phyloP scores from a whole-genome alignment of 2,888 invertebrate species.

The Agriopis leucophaearia region DNA sequence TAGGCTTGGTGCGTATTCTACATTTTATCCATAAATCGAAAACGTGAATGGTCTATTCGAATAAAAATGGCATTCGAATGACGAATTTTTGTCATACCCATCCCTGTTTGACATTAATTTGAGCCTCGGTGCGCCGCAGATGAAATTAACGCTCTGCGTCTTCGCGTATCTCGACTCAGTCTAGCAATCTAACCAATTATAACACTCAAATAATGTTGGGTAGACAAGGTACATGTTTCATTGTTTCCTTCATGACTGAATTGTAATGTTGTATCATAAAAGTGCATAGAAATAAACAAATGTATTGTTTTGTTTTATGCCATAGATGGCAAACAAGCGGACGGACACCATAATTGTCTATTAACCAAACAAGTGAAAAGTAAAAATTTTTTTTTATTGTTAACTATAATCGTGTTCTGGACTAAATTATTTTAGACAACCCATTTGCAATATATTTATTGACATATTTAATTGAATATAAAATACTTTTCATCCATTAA shows the following conservation, averaged over 20 bases:
- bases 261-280: not conserved
- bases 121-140: constrained; percentile 21
- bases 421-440: too few species aligned
- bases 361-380: too few species aligned
- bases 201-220: constrained; percentile 1
- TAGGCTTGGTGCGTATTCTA: not conserved
- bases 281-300: too few species aligned
- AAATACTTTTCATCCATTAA: too few species aligned
- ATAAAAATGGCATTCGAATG: not conserved
- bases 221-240: not conserved
- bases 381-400: too few species aligned
- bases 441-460: too few species aligned
- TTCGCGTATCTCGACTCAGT: constrained; percentile 5
- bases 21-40: not conserved
- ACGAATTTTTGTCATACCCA: not conserved
- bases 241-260: not conserved
- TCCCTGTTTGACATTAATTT: constrained; percentile 14
- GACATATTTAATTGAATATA: too few species aligned
- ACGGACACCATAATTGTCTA: too few species aligned
- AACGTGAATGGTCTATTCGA: not conserved
- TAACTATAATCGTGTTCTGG: too few species aligned
- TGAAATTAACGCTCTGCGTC: constrained; percentile 26
- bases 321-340: too few species aligned
- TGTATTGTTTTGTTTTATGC: not conserved
- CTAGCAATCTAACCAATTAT: constrained; percentile 3